These are phyloP conservation scores for Casuarius casuarius DNA, from an alignment of 2,113 vertebrate genomes.

Conservation along the genomic window DNA sequence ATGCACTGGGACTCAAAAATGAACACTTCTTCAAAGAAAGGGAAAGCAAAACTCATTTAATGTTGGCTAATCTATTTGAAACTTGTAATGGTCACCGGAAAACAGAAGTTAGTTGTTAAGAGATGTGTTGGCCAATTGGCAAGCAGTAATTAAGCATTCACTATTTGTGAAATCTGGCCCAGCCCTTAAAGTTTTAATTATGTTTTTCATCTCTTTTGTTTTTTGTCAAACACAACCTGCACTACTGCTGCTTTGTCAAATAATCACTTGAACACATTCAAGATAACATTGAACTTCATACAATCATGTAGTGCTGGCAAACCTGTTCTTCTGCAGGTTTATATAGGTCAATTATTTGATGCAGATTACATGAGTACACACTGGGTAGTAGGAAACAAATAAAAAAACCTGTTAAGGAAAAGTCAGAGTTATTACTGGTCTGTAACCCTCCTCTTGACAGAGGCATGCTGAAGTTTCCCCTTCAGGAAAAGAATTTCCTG, in stretches of 20 bases:
- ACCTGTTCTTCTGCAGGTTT: neutral
- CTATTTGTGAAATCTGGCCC: conserved; percentile 35
- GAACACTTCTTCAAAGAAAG: conserved; percentile 25
- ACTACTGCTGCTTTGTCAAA: neutral
- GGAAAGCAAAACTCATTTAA: conserved; percentile 11
- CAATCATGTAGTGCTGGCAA: neutral
- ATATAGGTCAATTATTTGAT: neutral
- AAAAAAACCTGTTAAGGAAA: neutral
- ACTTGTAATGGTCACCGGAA: conserved; percentile 2
- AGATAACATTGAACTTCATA: neutral
- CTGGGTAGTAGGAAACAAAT: neutral
- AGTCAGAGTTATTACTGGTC: neutral
- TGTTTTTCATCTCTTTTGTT: neutral
- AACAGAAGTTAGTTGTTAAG: neutral
- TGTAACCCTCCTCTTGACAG: neutral
- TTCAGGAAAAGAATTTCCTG: neutral
- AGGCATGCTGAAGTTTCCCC: neutral
- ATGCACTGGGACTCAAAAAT: conserved; percentile 20
- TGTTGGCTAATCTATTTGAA: conserved; percentile 26
- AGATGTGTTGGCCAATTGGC: neutral
- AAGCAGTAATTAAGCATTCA: conserved; percentile 51
- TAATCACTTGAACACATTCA: neutral
- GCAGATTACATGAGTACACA: neutral
- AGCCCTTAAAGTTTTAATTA: conserved; percentile 28
- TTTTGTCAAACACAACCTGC: neutral